A percentile compares a stretch with the other conserved stretches of the same genome.
Evolutionary conservation across 2,797 vertebrate species (phyloP).

Genomic region (Iguana delicatissima): DNA sequence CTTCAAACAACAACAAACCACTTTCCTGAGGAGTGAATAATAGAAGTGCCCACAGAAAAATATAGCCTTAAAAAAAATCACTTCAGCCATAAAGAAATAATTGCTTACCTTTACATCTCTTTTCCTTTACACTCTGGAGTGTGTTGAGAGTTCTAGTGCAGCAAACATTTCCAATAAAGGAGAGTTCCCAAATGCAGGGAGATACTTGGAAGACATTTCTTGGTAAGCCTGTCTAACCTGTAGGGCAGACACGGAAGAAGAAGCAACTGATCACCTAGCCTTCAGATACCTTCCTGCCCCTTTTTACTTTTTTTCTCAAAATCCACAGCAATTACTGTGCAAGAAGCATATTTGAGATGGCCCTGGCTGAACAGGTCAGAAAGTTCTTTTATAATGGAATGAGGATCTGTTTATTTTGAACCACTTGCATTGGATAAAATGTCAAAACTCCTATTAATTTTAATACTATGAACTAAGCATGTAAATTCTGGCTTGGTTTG

Average conservation of each 20-base stretch:
- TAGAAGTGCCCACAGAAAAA: background rate
- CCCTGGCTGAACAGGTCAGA: background rate
- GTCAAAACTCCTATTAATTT: background rate
- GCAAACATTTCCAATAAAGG: background rate
- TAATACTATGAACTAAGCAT: background rate
- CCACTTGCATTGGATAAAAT: background rate
- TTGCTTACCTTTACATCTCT: background rate
- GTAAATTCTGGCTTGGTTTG: background rate
- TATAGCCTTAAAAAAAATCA: background rate
- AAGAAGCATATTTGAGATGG: background rate
- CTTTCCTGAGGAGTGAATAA: background rate
- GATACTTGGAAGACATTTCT: background rate
- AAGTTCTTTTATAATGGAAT: background rate
- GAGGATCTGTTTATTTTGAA: background rate
- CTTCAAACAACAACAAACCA: background rate
- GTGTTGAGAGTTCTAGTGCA: background rate
- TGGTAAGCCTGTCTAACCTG: background rate
- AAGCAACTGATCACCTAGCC: background rate
- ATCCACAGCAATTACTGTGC: background rate
- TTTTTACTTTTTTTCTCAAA: background rate
- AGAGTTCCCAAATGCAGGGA: background rate
- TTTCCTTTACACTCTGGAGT: background rate
- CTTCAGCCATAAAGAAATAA: background rate
- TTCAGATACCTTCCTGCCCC: background rate
- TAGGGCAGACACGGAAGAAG: background rate